Evolutionary conservation across 92 coral and sea anemone species (phyloP).

Genomic region (Parazoanthus atlanticus): DNA sequence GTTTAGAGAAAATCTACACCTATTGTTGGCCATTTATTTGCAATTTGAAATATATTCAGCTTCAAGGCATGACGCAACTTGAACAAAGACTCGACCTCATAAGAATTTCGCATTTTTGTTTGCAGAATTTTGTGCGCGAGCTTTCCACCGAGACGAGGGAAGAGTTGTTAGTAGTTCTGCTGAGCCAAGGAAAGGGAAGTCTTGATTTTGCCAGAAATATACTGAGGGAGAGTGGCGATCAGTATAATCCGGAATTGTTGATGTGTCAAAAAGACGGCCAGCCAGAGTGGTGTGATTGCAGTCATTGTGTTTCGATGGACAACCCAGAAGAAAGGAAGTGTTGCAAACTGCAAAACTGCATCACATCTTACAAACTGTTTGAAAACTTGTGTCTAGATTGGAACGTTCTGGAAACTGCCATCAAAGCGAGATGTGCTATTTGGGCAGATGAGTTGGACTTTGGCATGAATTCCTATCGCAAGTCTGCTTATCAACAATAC

Average conservation of each 20-base stretch:
- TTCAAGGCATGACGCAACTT: not conserved
- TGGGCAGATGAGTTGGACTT: conserved; percentile 46
- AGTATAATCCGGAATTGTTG: not conserved
- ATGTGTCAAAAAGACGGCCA: not conserved
- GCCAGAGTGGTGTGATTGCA: conserved; percentile 60
- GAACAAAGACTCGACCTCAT: too few relatives aligned
- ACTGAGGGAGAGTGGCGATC: conserved; percentile 9
- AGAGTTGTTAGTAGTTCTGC: conserved; percentile 32
- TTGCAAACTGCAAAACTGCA: conserved; percentile 1
- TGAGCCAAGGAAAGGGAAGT: conserved; percentile 57
- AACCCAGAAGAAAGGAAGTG: conserved; percentile 11
- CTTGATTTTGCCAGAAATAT: conserved; percentile 43
- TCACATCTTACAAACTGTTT: conserved; percentile 30
- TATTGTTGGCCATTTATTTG: too few relatives aligned
- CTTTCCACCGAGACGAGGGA: conserved; percentile 24
- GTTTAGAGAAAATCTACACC: not conserved
- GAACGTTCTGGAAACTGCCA: conserved; percentile 40
- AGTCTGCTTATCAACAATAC: conserved; percentile 45
- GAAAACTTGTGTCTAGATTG: conserved; percentile 39
- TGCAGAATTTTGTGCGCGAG: conserved; percentile 31
- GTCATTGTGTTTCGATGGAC: conserved; percentile 10
- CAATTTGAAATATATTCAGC: conserved; percentile 10
- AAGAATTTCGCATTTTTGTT: not conserved
- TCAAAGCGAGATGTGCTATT: conserved; percentile 36
- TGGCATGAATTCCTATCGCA: conserved; percentile 34